Evolutionary conservation across 1,140 invertebrate genomes (phyloP), one percentile per base, ranked within the genome.

Genomic region (Globodera ellingtonae): DNA sequence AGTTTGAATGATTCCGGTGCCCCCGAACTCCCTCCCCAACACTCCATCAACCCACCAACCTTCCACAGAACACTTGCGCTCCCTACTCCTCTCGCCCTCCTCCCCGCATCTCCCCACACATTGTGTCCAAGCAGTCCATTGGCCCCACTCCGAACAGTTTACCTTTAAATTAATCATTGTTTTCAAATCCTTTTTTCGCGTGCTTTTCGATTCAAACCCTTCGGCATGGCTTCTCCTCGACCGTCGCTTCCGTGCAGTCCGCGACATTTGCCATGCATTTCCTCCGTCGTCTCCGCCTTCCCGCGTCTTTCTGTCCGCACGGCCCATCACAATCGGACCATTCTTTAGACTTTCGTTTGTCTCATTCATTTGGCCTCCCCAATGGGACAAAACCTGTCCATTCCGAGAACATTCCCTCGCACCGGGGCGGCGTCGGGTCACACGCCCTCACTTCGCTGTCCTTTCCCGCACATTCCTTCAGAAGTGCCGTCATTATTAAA

Each of bases 91-190:
- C 46, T 83, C 46, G 10, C 56, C 69, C 52, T 59, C 50, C 52
- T 65, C 66, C 9, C 75, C 84, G 82, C 84, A 86, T 48, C 21
- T 66, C 24, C 72, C 80, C 35, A 75, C 78, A 52, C 87, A 89
- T 10, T 50, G 21, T 44, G 77, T 75, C 82, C 87, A 88, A 15
- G 83, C 79, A 56, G 81, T 67, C 88, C 88, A 89, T 5, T 13
- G 7, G 47, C 48, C 24, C 85, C 82, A 82, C 44, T 85, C 83
- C 35, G 79, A 13, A 62, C 56, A 62, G 56, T 62, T 62, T 15
- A 62, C 10, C 56, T 62, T 59, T 18, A 62, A 52, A 52, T 18
- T 62, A 18, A 62, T 18, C 0, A 35, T 35, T 35, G 3, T 35
- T 35, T 35, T 35, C 56, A 62, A 62, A 62, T 52, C 50, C 50